A percentile compares a stretch with the other conserved stretches of the same genome.
phyloP scores from a whole-genome alignment of 2,797 vertebrate species.

The Erethizon dorsatum region DNA sequence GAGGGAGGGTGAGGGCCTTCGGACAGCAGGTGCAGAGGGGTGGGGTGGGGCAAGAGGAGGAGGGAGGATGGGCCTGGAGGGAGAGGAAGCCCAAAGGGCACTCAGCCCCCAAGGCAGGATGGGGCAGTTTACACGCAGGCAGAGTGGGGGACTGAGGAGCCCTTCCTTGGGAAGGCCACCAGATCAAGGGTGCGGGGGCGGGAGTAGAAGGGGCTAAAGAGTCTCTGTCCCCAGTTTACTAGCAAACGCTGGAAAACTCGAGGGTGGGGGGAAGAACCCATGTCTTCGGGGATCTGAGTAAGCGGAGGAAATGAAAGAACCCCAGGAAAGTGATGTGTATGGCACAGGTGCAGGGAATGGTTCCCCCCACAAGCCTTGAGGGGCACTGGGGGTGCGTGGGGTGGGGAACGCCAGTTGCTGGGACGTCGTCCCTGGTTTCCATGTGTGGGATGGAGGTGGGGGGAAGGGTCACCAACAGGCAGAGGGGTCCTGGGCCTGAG shows the following conservation, averaged over 20 bases:
- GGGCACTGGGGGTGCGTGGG: neutral
- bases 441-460: neutral
- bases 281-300: neutral
- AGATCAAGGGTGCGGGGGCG: neutral
- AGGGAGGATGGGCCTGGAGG: neutral
- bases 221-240: constrained; percentile 14
- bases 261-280: neutral
- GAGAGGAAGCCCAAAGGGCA: neutral
- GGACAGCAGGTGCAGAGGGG: neutral
- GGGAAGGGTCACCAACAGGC: neutral
- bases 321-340: neutral
- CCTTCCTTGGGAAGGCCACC: constrained; percentile 3
- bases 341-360: neutral
- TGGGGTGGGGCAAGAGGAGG: neutral
- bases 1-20: neutral
- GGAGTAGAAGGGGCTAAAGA: neutral
- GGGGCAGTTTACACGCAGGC: neutral
- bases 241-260: neutral
- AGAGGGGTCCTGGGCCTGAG: neutral
- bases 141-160: neutral
- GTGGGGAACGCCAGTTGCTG: neutral
- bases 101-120: neutral
- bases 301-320: constrained; percentile 30
- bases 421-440: neutral
- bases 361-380: neutral